These are phyloP conservation scores for Daboia siamensis DNA, from an alignment of 2,113 vertebrate species.

Conservation along the genomic window DNA sequence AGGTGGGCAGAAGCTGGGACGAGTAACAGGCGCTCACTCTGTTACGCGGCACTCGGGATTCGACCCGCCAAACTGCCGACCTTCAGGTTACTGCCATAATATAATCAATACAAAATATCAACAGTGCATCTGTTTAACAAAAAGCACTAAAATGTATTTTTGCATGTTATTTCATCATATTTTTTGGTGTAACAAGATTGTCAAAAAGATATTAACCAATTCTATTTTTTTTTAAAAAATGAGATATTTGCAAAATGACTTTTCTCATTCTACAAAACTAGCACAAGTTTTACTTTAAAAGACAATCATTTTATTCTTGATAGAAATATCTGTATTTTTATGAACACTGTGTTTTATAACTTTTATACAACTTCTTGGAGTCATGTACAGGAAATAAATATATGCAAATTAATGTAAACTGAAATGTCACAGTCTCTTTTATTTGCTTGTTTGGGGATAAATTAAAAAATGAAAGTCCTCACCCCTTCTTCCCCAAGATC, in stretches of 20 bases:
- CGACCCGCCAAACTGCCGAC: too few relatives aligned
- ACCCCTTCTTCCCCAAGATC: background rate
- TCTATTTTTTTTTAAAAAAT: constrained; percentile 54
- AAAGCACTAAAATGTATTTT: constrained; percentile 47
- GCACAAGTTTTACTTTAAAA: constrained; percentile 15
- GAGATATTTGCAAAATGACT: constrained; percentile 52
- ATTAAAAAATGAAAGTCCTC: constrained; percentile 41
- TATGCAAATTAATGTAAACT: constrained; percentile 50
- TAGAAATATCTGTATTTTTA: constrained; percentile 51
- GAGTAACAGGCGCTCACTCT: too few relatives aligned
- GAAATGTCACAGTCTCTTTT: constrained; percentile 34
- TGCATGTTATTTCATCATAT: constrained; percentile 42
- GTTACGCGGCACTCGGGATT: too few relatives aligned
- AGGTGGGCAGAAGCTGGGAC: too few relatives aligned
- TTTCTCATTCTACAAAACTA: constrained; percentile 50
- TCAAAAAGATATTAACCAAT: constrained; percentile 58
- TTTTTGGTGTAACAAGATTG: constrained; percentile 53
- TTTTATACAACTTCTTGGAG: constrained; percentile 40
- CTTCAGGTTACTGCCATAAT: background rate
- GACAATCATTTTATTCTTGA: constrained; percentile 2
- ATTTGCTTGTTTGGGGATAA: constrained; percentile 39
- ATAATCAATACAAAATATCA: background rate
- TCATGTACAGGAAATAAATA: constrained; percentile 48
- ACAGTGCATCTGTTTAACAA: constrained; percentile 37
- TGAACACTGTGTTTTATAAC: constrained; percentile 31